A percentile compares a stretch with the other conserved stretches of the same genome.
Conservation (phyloP, 92 coral and sea anemone genomes). For the Micromussa lordhowensis region DNA sequence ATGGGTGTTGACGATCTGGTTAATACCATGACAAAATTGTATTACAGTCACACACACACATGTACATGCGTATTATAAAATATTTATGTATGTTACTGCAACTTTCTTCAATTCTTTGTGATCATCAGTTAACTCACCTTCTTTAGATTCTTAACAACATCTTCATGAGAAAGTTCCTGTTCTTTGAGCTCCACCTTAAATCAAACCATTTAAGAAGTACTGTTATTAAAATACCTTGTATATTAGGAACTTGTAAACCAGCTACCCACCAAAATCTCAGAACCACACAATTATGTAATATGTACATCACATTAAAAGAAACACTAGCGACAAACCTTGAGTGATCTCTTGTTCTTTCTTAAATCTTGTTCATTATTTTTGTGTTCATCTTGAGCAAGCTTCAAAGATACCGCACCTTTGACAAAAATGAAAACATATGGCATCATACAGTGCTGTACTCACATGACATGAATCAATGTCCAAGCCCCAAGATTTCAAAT, state of each 20-base stretch:
- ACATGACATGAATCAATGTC: too few species aligned
- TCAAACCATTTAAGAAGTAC: not conserved
- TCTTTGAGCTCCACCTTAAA: constrained; percentile 92
- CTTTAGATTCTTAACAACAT: constrained; percentile 94
- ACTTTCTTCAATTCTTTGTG: not conserved
- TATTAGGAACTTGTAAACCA: not conserved
- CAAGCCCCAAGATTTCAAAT: too few species aligned
- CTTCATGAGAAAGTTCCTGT: constrained; percentile 98
- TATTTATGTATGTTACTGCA: too few species aligned
- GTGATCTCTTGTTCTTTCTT: constrained; percentile 89
- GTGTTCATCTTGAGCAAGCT: constrained; percentile 96
- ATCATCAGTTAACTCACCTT: constrained; percentile 58
- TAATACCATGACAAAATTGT: not conserved
- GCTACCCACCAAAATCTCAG: too few species aligned
- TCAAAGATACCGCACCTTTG: constrained; percentile 89
- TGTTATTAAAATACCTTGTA: not conserved
- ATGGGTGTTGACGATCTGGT: not conserved
- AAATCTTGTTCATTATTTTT: constrained; percentile 91
- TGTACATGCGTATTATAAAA: not conserved
- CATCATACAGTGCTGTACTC: not conserved
- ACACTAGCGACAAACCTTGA: constrained; percentile 65
- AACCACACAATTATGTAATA: too few species aligned
- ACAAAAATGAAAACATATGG: not conserved
- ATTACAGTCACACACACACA: not conserved
- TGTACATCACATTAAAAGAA: too few species aligned